These are phyloP conservation scores for Leptura quadrifasciata DNA, from an alignment of 2,888 invertebrate genomes.

Conservation along the genomic window DNA sequence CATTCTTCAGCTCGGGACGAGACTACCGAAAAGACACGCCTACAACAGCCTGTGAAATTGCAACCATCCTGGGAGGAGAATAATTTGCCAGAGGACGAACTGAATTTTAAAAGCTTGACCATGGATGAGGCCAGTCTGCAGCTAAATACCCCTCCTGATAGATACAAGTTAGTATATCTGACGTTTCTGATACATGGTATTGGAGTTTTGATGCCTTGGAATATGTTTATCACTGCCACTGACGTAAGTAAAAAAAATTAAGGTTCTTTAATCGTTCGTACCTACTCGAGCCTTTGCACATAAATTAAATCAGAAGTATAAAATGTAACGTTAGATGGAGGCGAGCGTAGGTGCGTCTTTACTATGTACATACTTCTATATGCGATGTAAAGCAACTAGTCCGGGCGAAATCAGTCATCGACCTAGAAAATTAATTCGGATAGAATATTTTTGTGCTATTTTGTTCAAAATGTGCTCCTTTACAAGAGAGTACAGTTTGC, in stretches of 20 bases:
- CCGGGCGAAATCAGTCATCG: too few species aligned
- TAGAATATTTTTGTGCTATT: too few species aligned
- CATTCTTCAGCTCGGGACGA: constrained; percentile 4
- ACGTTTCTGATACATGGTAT: constrained; percentile 95
- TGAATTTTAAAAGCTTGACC: constrained; percentile 82
- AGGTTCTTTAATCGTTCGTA: background rate
- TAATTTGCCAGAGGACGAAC: constrained; percentile 88
- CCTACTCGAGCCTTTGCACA: too few species aligned
- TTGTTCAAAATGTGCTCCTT: too few species aligned
- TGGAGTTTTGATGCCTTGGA: constrained; percentile 97
- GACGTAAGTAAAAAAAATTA: constrained; percentile 76
- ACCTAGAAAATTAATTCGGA: too few species aligned
- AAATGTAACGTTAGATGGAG: too few species aligned
- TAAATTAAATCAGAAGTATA: too few species aligned
- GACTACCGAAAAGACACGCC: constrained; percentile 77
- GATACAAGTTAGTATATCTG: constrained; percentile 87
- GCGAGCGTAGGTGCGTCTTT: too few species aligned
- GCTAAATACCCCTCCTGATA: constrained; percentile 86
- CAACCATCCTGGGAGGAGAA: constrained; percentile 93
- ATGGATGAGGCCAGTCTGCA: constrained; percentile 83
- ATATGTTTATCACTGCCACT: constrained; percentile 98
- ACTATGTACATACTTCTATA: too few species aligned
- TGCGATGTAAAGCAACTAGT: too few species aligned
- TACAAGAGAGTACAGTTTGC: too few species aligned
- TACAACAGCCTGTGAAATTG: constrained; percentile 86